Evolutionary conservation across 2,797 vertebrate species (phyloP).

Genomic region (Sylvilagus floridanus): DNA sequence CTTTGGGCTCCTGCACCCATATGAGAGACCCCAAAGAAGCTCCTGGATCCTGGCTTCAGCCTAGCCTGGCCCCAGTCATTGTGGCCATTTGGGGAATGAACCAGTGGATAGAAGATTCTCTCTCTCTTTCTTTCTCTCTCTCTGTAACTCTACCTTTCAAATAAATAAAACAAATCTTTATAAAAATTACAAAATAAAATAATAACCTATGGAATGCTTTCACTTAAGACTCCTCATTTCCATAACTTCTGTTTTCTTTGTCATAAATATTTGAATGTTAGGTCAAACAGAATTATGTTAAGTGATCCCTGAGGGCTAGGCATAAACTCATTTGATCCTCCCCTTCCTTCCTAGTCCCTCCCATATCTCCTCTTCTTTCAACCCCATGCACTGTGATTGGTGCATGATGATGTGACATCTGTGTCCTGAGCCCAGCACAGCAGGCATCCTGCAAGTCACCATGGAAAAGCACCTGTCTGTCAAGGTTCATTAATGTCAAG

Average conservation of each 20-base stretch:
- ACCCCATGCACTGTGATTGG: not conserved
- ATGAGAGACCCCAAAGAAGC: no score
- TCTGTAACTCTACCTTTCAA: no score
- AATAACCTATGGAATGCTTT: not conserved
- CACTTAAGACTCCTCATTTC: not conserved
- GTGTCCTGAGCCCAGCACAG: not conserved
- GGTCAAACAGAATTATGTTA: not conserved
- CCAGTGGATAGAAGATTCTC: no score
- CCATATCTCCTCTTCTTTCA: not conserved
- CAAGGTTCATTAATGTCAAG: not conserved
- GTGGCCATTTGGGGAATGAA: no score
- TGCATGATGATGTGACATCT: no score
- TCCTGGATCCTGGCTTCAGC: no score
- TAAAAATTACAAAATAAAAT: no score
- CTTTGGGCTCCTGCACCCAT: no score
- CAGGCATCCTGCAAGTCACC: not conserved
- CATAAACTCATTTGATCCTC: not conserved
- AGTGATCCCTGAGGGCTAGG: not conserved
- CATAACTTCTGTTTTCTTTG: not conserved
- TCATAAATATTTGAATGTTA: not conserved
- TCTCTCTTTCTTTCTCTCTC: no score
- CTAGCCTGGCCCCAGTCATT: no score
- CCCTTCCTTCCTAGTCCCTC: not conserved
- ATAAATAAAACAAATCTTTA: no score
- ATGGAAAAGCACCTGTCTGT: not conserved